Conservation (phyloP, 2,797 vertebrate genomes). For the Benthosema pterotum region DNA sequence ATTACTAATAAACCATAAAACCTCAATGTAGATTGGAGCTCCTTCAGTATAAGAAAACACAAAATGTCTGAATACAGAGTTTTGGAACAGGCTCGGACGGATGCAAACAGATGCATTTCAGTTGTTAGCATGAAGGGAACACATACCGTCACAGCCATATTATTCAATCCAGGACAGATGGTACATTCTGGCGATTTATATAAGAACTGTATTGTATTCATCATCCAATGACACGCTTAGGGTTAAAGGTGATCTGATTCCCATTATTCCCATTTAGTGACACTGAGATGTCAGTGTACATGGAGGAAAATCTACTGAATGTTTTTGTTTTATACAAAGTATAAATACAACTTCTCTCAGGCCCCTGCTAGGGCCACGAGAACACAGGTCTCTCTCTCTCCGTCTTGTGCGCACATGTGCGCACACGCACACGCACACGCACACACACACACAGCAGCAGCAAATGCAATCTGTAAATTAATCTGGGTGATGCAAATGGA, state of each 20-base stretch:
- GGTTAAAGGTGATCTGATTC: slow-evolving; percentile 1
- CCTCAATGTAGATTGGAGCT: background rate
- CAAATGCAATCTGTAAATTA: no score
- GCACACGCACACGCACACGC: background rate
- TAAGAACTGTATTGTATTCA: background rate
- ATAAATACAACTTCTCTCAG: slow-evolving; percentile 9
- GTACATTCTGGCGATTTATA: background rate
- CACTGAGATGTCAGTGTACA: background rate
- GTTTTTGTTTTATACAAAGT: slow-evolving; percentile 26
- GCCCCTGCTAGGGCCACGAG: background rate
- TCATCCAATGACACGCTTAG: background rate
- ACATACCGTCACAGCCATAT: background rate
- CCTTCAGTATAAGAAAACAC: background rate
- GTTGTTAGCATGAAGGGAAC: background rate
- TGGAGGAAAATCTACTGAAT: slow-evolving; percentile 16
- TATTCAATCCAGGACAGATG: background rate
- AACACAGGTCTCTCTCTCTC: slow-evolving; percentile 1
- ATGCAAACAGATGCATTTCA: slow-evolving; percentile 5
- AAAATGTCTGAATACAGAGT: background rate
- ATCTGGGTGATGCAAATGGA: no score
- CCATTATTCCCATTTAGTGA: background rate
- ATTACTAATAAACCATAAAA: slow-evolving; percentile 9
- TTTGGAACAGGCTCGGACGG: background rate
- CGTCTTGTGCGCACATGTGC: background rate
- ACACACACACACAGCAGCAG: background rate